Conservation (phyloP, 2,888 invertebrate genomes). For the Lutraria lutraria region DNA sequence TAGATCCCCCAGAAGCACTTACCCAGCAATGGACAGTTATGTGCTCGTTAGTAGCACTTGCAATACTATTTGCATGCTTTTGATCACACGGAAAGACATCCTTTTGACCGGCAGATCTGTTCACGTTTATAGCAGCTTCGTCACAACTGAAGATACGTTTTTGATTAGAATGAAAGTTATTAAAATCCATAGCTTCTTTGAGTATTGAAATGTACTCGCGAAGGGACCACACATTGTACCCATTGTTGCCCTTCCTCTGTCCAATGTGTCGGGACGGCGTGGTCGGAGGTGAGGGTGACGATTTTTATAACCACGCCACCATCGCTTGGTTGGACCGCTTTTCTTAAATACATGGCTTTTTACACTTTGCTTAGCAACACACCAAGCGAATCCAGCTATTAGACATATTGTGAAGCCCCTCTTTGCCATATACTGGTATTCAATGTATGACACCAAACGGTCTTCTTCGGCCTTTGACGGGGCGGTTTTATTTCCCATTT, state of each 20-base stretch:
- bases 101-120: constrained; percentile 53
- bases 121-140: constrained; percentile 45
- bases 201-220: constrained; percentile 49
- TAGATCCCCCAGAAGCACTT: constrained; percentile 31
- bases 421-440: constrained; percentile 45
- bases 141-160: constrained; percentile 52
- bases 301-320: constrained; percentile 45
- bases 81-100: constrained; percentile 49
- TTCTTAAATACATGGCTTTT: constrained; percentile 30
- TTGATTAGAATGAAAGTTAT: constrained; percentile 16
- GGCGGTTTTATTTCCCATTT: neutral
- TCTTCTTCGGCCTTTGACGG: constrained; percentile 32
- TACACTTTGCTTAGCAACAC: constrained; percentile 47
- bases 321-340: constrained; percentile 43
- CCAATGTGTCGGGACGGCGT: constrained; percentile 49
- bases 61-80: constrained; percentile 39
- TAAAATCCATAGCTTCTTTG: constrained; percentile 42
- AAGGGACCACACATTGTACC: constrained; percentile 40
- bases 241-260: constrained; percentile 45
- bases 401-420: constrained; percentile 48
- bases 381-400: constrained; percentile 52
- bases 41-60: constrained; percentile 46
- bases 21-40: constrained; percentile 56
- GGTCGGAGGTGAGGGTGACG: constrained; percentile 43
- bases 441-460: constrained; percentile 26